These are phyloP conservation scores for Myripristis jacobus DNA, from an alignment of 2,797 vertebrate species.

Conservation along the genomic window DNA sequence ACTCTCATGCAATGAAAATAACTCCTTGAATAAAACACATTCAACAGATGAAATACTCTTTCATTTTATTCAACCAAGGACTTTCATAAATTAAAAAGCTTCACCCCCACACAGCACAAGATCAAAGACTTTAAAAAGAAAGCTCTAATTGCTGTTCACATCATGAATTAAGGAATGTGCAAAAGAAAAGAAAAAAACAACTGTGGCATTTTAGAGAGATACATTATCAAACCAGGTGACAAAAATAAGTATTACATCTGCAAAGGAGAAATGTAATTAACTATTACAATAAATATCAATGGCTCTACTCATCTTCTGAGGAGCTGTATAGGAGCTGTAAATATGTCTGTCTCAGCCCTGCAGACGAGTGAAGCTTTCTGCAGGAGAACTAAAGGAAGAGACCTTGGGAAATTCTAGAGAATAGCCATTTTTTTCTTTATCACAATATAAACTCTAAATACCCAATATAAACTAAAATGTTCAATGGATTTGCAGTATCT, in stretches of 20 bases:
- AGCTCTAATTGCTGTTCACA: slow-evolving; percentile 22
- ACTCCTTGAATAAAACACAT: slow-evolving; percentile 4
- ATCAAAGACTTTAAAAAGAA: slow-evolving; percentile 26
- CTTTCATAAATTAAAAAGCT: slow-evolving; percentile 32
- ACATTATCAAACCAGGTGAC: slow-evolving; percentile 29
- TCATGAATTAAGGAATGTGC: slow-evolving; percentile 24
- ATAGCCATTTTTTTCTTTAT: background rate
- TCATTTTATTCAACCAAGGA: slow-evolving; percentile 47
- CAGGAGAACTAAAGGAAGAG: background rate
- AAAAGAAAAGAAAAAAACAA: slow-evolving; percentile 33
- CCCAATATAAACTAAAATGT: background rate
- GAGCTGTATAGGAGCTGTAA: background rate
- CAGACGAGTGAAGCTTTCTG: background rate
- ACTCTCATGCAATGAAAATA: background rate
- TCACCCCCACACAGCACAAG: slow-evolving; percentile 13
- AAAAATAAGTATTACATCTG: slow-evolving; percentile 31
- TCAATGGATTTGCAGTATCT: background rate
- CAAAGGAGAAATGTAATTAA: slow-evolving; percentile 44
- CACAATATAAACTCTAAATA: background rate
- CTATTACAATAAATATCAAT: slow-evolving; percentile 5
- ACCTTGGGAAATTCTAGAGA: background rate
- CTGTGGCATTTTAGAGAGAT: slow-evolving; percentile 28
- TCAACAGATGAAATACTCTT: slow-evolving; percentile 20
- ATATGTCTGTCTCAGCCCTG: slow-evolving; percentile 19
- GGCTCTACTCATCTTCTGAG: slow-evolving; percentile 14